A percentile compares a stretch with the other conserved stretches of the same genome.
These are phyloP conservation scores for Tangara arthus DNA, from an alignment of 2,797 vertebrate species.

Conservation along the genomic window DNA sequence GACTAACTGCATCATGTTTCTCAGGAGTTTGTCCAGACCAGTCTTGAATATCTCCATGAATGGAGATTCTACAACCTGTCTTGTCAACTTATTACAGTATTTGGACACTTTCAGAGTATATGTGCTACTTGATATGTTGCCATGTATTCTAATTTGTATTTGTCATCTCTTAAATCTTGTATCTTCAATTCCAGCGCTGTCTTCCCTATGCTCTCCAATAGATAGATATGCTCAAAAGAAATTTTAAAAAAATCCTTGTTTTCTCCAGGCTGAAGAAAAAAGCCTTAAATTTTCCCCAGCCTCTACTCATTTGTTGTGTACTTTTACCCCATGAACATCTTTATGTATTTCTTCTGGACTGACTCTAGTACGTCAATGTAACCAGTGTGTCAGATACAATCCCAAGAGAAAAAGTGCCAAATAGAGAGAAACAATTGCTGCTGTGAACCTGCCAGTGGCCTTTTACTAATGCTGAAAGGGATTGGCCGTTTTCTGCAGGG, in stretches of 20 bases:
- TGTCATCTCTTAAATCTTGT: not conserved
- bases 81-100: not conserved
- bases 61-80: not conserved
- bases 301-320: not conserved
- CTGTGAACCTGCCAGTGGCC: not conserved
- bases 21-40: not conserved
- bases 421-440: not conserved
- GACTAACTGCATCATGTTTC: not conserved
- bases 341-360: not conserved
- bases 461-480: not conserved
- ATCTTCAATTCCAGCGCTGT: not conserved
- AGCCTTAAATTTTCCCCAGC: not conserved
- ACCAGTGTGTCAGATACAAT: not conserved
- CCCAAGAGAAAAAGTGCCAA: not conserved
- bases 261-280: not conserved
- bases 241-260: not conserved
- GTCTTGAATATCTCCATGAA: not conserved
- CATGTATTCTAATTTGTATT: not conserved
- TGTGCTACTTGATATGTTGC: not conserved
- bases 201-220: not conserved
- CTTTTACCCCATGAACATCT: not conserved
- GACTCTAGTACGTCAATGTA: not conserved
- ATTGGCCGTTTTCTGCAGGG: not conserved
- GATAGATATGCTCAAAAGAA: not conserved
- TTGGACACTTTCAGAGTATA: not conserved